Conservation (phyloP, 2,888 invertebrate species). For the Acrobasis suavella region DNA sequence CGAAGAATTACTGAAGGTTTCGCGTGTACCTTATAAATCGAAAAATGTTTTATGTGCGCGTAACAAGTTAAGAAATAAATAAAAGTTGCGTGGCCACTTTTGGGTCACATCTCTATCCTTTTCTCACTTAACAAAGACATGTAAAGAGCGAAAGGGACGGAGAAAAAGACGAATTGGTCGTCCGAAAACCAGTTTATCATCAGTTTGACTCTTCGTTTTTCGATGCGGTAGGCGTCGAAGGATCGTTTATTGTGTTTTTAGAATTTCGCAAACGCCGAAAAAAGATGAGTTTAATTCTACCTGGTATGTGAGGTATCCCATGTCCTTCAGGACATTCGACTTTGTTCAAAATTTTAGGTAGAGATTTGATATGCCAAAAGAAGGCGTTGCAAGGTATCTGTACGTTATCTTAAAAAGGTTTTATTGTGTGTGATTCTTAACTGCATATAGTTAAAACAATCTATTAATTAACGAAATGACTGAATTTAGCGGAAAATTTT, state of each 20-base stretch:
- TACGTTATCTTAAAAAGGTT: too few relatives aligned
- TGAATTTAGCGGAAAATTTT: too few relatives aligned
- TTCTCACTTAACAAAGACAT: slow-evolving; percentile 31
- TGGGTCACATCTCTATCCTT: slow-evolving; percentile 40
- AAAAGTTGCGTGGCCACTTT: slow-evolving; percentile 66
- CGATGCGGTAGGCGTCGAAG: slow-evolving; percentile 70
- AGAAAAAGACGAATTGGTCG: slow-evolving; percentile 59
- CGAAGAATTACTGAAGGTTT: slow-evolving; percentile 59
- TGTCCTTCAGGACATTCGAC: slow-evolving; percentile 11
- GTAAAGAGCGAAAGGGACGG: slow-evolving; percentile 42
- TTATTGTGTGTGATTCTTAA: too few relatives aligned
- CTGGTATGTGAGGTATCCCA: slow-evolving; percentile 19
- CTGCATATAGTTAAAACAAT: too few relatives aligned
- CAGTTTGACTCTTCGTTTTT: slow-evolving; percentile 58
- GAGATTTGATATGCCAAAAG: neutral
- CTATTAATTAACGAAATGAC: too few relatives aligned
- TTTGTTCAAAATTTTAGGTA: slow-evolving; percentile 6
- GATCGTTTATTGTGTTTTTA: slow-evolving; percentile 61
- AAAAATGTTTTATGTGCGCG: slow-evolving; percentile 70
- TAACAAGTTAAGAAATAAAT: slow-evolving; percentile 80
- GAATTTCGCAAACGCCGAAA: slow-evolving; percentile 53
- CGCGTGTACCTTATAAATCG: slow-evolving; percentile 57
- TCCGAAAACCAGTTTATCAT: slow-evolving; percentile 78
- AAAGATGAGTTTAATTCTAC: slow-evolving; percentile 38
- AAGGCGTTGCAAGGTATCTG: neutral